Evolutionary conservation across 2,113 vertebrate genomes (phyloP), one percentile per base, ranked within the genome.

Genomic region (Prolemur simus): DNA sequence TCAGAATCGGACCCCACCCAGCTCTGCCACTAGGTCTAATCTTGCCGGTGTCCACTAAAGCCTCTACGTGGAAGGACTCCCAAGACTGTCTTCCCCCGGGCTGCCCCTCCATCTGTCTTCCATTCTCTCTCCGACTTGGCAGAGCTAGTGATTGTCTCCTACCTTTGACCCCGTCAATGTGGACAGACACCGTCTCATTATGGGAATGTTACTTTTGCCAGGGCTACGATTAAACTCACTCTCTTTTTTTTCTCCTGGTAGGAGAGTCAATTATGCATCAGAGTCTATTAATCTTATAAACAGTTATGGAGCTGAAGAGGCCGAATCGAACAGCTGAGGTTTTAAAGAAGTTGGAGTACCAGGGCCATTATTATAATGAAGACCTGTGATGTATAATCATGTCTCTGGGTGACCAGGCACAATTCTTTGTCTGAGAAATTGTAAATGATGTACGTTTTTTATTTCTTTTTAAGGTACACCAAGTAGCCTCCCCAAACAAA

Each of bases 261-360:
- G 94, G 91, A 11, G 6, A 91, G 64, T 97, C 82, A 84, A 96
- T 71, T 97, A 84, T 45, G 80, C 97, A 69, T 93, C 81, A 56
- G 97, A 94, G 94, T 97, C 97, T 98, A 95, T 97, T 98, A 8
- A 97, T 97, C 91, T 98, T 97, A 96, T 80, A 92, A 91, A 52
- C 91, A 86, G 97, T 96, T 89, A 56, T 9, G 90, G 92, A 95
- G 85, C 73, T 94, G 97, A 97, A 97, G 95, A 87, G 93, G 90
- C 92, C 94, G 96, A 94, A 98, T 98, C 12, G 95, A 98, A 96
- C 81, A 95, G 94, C 95, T 96, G 94, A 97, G 84, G 83, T 58
- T 92, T 90, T 91, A 86, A 96, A 93, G 95, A 94, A 97, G 97
- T 90, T 29, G 78, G 81, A 96, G 69, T 47, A 15, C 39, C n/a